These are phyloP conservation scores for Leptothorax acervorum DNA, from an alignment of 2,888 invertebrate species.

Conservation along the genomic window DNA sequence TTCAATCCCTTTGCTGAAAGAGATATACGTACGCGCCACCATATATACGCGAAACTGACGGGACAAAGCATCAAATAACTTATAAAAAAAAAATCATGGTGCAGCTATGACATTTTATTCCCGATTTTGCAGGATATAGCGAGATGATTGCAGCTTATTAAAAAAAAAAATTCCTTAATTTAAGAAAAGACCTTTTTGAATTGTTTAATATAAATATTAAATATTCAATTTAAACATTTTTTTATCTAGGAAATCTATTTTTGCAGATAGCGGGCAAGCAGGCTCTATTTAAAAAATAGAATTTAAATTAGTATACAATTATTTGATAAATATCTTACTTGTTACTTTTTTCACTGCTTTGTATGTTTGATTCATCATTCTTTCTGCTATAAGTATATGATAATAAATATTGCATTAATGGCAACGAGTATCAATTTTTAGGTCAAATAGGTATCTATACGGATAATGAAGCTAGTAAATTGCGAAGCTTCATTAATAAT, in stretches of 20 bases:
- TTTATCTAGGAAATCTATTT: not conserved
- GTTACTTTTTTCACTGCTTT: too few relatives aligned
- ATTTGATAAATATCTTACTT: not conserved
- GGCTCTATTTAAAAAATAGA: not conserved
- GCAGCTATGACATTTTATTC: not conserved
- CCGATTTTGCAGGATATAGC: not conserved
- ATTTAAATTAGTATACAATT: not conserved
- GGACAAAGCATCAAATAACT: not conserved
- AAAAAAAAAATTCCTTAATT: not conserved
- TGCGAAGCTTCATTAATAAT: conserved; percentile 1
- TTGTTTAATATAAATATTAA: not conserved
- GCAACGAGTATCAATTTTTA: not conserved
- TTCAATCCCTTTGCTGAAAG: not conserved
- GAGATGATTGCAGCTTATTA: not conserved
- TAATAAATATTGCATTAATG: conserved; percentile 19
- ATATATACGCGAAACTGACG: not conserved
- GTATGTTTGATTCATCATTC: not conserved
- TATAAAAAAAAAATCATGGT: not conserved
- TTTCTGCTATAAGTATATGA: not conserved
- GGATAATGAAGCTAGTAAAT: not conserved
- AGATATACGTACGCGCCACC: not conserved
- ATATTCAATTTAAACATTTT: not conserved
- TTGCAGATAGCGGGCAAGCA: not conserved
- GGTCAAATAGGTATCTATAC: not conserved
- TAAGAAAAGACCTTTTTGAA: not conserved